Evolutionary conservation across 2,113 vertebrate species (phyloP).

Genomic region (Oceanodroma tethys): DNA sequence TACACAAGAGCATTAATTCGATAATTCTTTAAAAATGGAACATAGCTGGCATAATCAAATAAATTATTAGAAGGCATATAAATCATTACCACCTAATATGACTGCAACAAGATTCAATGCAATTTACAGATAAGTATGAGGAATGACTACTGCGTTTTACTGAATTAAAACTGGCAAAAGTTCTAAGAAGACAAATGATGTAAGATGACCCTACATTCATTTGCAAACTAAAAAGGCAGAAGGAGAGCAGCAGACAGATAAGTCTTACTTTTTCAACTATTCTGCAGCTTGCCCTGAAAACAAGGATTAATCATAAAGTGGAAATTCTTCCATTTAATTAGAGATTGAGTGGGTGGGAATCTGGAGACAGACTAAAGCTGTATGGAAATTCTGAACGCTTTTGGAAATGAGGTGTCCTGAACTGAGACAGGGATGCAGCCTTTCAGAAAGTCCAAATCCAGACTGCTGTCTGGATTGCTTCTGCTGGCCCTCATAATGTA

Average conservation of each 20-base stretch:
- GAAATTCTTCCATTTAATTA: constrained; percentile 61
- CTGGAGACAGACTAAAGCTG: background rate
- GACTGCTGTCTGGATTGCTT: background rate
- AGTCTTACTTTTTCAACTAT: constrained; percentile 55
- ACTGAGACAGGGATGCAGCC: background rate
- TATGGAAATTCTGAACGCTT: background rate
- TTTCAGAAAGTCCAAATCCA: background rate
- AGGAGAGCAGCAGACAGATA: constrained; percentile 47
- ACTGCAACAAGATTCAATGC: constrained; percentile 74
- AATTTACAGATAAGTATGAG: constrained; percentile 81
- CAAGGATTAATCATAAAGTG: constrained; percentile 54
- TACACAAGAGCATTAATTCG: constrained; percentile 52
- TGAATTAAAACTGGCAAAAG: constrained; percentile 77
- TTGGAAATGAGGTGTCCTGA: background rate
- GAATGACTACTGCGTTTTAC: constrained; percentile 72
- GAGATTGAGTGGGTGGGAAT: constrained; percentile 16
- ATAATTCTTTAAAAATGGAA: constrained; percentile 69
- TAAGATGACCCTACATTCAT: constrained; percentile 53
- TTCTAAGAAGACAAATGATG: constrained; percentile 73
- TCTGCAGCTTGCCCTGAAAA: constrained; percentile 41
- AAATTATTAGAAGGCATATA: constrained; percentile 79
- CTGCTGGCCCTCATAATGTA: background rate
- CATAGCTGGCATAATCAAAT: constrained; percentile 74
- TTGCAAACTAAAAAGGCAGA: constrained; percentile 65
- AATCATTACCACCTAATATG: constrained; percentile 80